Conservation (phyloP, 2,113 vertebrate genomes). For the Sciurus niger region DNA sequence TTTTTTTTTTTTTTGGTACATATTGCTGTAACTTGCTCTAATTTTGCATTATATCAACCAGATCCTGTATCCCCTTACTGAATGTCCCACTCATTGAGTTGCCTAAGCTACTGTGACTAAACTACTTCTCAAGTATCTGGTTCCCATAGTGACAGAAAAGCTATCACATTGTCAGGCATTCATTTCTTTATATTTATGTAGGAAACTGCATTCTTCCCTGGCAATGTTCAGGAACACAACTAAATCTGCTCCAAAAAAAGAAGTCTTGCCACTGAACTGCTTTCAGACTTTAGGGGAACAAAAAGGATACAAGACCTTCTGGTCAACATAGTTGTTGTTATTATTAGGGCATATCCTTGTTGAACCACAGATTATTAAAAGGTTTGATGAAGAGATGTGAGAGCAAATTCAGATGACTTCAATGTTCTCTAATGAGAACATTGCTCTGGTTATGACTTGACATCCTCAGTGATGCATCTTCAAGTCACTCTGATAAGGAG, state of each 20-base stretch:
- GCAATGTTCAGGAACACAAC: no score
- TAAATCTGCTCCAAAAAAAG: no score
- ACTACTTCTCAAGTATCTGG: constrained; percentile 80
- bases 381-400: not conserved
- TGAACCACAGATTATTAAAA: no score
- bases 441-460: not conserved
- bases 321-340: no score
- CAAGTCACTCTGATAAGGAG: not conserved
- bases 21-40: constrained; percentile 76
- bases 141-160: constrained; percentile 81
- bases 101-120: constrained; percentile 79
- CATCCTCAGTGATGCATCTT: not conserved
- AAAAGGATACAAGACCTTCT: no score
- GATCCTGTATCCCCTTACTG: constrained; percentile 66
- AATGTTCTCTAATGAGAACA: not conserved
- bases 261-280: no score
- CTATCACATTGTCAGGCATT: constrained; percentile 77
- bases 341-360: no score
- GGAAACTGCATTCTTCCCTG: no score
- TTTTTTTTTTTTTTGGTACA: constrained; percentile 2
- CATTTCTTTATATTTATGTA: constrained; percentile 64
- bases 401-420: constrained; percentile 9
- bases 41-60: constrained; percentile 78
- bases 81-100: constrained; percentile 78
- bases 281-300: no score